These are phyloP conservation scores for Antheraea pernyi DNA, from an alignment of 1,140 invertebrate species.

Conservation along the genomic window DNA sequence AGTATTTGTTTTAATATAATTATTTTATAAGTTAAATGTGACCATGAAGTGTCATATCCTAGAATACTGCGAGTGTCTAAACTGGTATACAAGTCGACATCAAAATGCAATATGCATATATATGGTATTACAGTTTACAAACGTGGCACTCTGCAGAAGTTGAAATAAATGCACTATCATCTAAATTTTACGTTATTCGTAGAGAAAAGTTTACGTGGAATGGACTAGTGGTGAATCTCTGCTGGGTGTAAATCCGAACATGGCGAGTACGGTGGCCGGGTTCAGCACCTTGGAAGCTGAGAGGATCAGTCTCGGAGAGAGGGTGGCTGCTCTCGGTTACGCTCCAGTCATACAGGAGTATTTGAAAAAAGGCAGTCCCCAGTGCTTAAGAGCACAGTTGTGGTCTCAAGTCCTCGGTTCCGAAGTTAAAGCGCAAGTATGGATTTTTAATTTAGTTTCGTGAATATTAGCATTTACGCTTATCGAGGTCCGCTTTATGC, in stretches of 20 bases:
- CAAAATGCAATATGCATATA: no score
- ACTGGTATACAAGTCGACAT: no score
- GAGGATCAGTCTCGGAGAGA: slow-evolving; percentile 83
- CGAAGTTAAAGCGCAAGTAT: slow-evolving; percentile 83
- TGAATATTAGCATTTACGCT: no score
- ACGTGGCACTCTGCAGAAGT: no score
- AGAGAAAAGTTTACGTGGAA: slow-evolving; percentile 86
- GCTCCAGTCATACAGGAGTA: slow-evolving; percentile 90
- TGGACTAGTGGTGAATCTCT: slow-evolving; percentile 84
- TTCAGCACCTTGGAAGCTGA: slow-evolving; percentile 84
- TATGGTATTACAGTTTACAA: no score
- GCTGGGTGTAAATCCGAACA: slow-evolving; percentile 82
- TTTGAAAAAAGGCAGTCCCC: slow-evolving; percentile 91
- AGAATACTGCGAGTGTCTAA: no score
- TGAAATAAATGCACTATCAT: background rate
- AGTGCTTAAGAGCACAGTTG: slow-evolving; percentile 86
- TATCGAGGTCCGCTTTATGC: no score
- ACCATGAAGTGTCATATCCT: no score
- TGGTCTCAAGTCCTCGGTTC: slow-evolving; percentile 92
- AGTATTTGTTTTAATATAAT: no score
- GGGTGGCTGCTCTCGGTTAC: slow-evolving; percentile 84
- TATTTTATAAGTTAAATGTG: no score
- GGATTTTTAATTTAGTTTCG: background rate
- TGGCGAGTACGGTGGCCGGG: slow-evolving; percentile 76
- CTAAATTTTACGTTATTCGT: background rate